Conservation (phyloP, 1,140 invertebrate species). For the Drosophila navojoa region DNA sequence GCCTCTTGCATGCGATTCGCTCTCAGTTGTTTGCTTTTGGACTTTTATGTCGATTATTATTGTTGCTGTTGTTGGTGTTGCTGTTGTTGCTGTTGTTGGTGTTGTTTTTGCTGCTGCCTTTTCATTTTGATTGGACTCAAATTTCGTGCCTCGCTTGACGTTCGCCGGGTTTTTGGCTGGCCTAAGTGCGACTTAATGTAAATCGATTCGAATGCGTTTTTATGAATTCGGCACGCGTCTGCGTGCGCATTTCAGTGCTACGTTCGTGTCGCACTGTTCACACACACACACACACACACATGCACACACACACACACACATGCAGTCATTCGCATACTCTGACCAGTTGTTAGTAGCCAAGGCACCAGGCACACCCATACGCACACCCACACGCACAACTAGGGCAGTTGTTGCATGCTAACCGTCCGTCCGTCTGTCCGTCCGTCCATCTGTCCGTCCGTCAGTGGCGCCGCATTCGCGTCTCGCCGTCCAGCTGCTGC, state of each 20-base stretch:
- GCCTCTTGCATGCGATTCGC: constrained; percentile 41
- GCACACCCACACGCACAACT: constrained; percentile 21
- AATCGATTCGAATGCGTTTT: constrained; percentile 76
- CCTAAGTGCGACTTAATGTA: constrained; percentile 71
- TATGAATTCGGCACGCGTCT: constrained; percentile 80
- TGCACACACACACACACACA: constrained; percentile 1
- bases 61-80: neutral
- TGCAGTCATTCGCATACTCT: neutral
- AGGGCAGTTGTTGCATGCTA: neutral
- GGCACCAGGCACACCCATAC: constrained; percentile 33
- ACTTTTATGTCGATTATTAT: constrained; percentile 11
- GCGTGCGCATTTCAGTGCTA: constrained; percentile 71
- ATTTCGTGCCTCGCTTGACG: constrained; percentile 59
- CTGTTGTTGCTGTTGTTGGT: constrained; percentile 13
- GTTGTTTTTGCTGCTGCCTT: constrained; percentile 29
- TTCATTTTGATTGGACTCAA: constrained; percentile 66
- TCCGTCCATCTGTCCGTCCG: neutral
- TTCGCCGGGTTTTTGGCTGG: constrained; percentile 45
- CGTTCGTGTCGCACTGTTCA: constrained; percentile 7
- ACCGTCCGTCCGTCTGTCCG: neutral
- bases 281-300: neutral
- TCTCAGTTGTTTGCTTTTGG: constrained; percentile 20
- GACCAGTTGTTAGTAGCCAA: constrained; percentile 13
- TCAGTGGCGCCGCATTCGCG: neutral
- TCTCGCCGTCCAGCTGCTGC: neutral